These are phyloP conservation scores for Orientallactaga sibirica DNA, from an alignment of 2,797 vertebrate species.

Conservation along the genomic window DNA sequence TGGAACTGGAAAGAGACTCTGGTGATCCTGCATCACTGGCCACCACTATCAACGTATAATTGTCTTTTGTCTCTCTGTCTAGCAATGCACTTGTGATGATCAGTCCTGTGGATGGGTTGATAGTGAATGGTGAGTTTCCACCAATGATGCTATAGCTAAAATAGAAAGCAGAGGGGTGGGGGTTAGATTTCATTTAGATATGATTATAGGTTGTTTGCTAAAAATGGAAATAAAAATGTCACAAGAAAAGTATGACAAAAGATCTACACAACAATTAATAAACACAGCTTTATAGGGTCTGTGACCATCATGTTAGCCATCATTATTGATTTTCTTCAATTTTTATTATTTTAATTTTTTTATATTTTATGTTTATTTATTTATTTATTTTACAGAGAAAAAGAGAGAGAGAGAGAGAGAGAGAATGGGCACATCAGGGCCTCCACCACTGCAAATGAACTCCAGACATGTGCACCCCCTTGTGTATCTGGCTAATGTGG, in stretches of 20 bases:
- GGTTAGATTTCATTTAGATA: background rate
- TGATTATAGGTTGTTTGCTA: background rate
- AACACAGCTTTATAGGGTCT: background rate
- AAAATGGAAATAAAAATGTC: background rate
- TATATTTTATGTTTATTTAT: too few species aligned
- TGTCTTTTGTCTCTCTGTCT: conserved; percentile 93
- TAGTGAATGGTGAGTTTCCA: conserved; percentile 96
- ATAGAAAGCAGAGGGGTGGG: background rate
- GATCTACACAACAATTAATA: background rate
- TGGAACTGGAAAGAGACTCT: conserved; percentile 93
- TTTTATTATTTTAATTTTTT: too few species aligned
- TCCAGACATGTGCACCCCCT: too few species aligned
- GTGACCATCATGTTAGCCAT: background rate
- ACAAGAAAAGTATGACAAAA: background rate
- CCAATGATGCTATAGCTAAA: conserved; percentile 95
- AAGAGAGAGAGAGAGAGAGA: too few species aligned
- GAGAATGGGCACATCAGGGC: too few species aligned
- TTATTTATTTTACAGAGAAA: too few species aligned
- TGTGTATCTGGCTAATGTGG: too few species aligned
- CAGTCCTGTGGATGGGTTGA: conserved; percentile 98
- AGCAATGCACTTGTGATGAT: conserved; percentile 97
- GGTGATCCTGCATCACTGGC: conserved; percentile 94
- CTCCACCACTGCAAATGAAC: too few species aligned
- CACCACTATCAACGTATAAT: conserved; percentile 96
- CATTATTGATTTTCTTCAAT: background rate